Evolutionary conservation across 2,888 invertebrate species (phyloP), one percentile per base, ranked within the genome.

Genomic region (Daptonema setosum): DNA sequence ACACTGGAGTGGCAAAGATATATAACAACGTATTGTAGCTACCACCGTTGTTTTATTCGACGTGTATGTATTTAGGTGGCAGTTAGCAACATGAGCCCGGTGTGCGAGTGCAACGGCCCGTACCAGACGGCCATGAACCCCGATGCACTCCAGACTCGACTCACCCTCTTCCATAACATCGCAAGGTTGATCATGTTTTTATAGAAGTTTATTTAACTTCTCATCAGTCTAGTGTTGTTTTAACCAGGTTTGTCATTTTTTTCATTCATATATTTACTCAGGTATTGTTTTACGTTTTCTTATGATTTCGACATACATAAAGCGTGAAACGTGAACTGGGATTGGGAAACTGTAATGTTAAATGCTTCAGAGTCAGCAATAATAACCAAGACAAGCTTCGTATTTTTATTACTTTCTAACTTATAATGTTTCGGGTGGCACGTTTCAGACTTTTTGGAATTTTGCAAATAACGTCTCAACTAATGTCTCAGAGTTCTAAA

Each of bases 61-160:
- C n/a, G n/a, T n/a, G n/a, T n/a, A n/a, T n/a, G n/a, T n/a, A 47
- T 60, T 35, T 35, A 63, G 63, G 57, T 63, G n/a, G 59, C 63
- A 14, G 60, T 60, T 52, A 61, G 62, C 50, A 58, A 57, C 28
- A 54, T 67, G 48, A 58, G 63, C 1, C 52, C 53, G 30, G 60
- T 61, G 52, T 67, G 67, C 53, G 65, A 66, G 45, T 67, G 67
- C 58, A 64, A 63, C 54, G 63, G 63, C 48, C 53, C 48, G 8
- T 65, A 60, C 59, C 58, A 50, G 11, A 61, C 60, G n/a, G 59
- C 63, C 24, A 54, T 66, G 30, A 11, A 28, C 26, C 3, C 2
- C 24, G 41, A 24, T 2, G 41, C 2, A 25, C 41, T 53, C 20
- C 8, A 2, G 3, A 41, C 25, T 14, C 2, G 26, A 8, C 53